Percentiles rank a stretch among this genome's conserved stretches.
Conservation (phyloP, 2,888 invertebrate species). For the Harpagoxenus sublaevis region DNA sequence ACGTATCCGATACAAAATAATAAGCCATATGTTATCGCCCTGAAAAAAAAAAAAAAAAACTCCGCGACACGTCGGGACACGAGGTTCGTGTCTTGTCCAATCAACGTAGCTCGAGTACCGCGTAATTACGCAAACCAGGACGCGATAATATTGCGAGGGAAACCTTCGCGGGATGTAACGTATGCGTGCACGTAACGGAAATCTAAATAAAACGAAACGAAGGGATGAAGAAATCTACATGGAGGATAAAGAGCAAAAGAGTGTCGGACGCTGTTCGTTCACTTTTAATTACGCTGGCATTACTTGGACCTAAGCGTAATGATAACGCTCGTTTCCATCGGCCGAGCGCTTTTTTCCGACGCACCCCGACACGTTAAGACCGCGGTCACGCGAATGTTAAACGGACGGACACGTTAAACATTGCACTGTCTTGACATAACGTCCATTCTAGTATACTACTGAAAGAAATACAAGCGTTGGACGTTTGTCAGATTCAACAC, state of each 20-base stretch:
- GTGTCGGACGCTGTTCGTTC: neutral
- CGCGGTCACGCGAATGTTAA: neutral
- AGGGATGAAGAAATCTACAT: neutral
- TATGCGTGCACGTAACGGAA: conserved; percentile 8
- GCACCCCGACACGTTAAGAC: neutral
- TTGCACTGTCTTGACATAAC: neutral
- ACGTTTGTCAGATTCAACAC: neutral
- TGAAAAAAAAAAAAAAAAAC: neutral
- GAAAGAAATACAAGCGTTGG: neutral
- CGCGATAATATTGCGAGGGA: conserved; percentile 24
- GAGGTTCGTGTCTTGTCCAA: conserved; percentile 34
- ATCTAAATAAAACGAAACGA: neutral
- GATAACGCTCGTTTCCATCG: neutral
- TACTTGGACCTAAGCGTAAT: neutral
- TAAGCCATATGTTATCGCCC: conserved; percentile 28
- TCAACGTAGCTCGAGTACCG: conserved; percentile 22
- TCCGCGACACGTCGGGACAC: neutral
- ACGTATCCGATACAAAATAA: conserved; percentile 24
- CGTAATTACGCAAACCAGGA: conserved; percentile 27
- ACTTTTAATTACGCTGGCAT: conserved; percentile 21
- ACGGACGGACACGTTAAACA: neutral
- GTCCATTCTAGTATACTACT: neutral
- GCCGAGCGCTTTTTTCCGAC: neutral
- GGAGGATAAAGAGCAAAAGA: neutral
- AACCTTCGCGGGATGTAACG: neutral